A percentile compares a stretch with the other conserved stretches of the same genome.
These are phyloP conservation scores for human DNA, from an alignment of 2,113 vertebrate genomes.

Conservation along the genomic window GRCh38 chr13:37133501-37134000, in stretches of 20 bases:
- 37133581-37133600: not conserved
- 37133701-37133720: not conserved
- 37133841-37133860: not conserved
- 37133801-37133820: not conserved
- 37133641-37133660: not conserved
- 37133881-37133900: not conserved
- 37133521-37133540: not conserved
- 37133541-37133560: not conserved
- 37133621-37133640: not conserved
- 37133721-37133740: not conserved
- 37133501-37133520: not conserved
- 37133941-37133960: not conserved
- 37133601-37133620: not conserved
- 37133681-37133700: not conserved
- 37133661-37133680: not conserved
- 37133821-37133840: not conserved
- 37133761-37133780: not conserved
- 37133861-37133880: not conserved
- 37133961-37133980: not conserved
- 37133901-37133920: not conserved
- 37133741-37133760: not conserved
- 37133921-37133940: not conserved
- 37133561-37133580: not conserved
- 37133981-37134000: not conserved
- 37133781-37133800: not conserved